Conservation (phyloP, 2,888 invertebrate species). For the Gasteruption jaculator region DNA sequence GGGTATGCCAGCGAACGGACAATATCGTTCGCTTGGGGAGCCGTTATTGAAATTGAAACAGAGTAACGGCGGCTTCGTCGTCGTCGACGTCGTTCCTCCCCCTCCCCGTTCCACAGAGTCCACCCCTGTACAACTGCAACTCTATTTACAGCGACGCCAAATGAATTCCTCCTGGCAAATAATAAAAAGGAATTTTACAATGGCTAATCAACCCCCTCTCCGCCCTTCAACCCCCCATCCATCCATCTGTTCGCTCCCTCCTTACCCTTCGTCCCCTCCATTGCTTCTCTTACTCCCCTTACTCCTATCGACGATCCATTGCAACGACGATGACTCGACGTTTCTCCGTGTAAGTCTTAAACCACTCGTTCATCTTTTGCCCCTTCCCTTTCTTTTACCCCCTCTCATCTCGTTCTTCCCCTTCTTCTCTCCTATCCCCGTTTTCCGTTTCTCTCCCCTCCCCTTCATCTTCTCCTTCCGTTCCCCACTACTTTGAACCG, state of each 20-base stretch:
- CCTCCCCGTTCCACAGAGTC: slow-evolving; percentile 15
- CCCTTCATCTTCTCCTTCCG: too few relatives aligned
- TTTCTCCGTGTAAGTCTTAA: too few relatives aligned
- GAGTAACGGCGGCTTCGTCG: slow-evolving; percentile 3
- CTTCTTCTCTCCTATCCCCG: neutral
- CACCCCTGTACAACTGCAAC: too few relatives aligned
- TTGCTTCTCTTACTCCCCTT: too few relatives aligned
- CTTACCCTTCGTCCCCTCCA: too few relatives aligned
- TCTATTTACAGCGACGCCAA: slow-evolving; percentile 34
- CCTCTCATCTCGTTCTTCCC: neutral
- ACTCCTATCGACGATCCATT: too few relatives aligned
- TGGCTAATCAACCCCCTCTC: slow-evolving; percentile 35
- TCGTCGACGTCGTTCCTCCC: slow-evolving; percentile 13
- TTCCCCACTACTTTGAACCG: slow-evolving; percentile 8
- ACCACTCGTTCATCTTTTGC: too few relatives aligned
- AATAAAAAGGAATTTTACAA: slow-evolving; percentile 37
- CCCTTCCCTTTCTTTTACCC: slow-evolving; percentile 1
- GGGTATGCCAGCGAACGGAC: too few relatives aligned
- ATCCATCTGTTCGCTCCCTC: too few relatives aligned
- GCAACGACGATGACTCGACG: too few relatives aligned
- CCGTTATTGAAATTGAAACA: slow-evolving; percentile 54
- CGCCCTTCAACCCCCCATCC: too few relatives aligned
- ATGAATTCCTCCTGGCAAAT: slow-evolving; percentile 39
- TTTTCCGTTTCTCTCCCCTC: slow-evolving; percentile 8
- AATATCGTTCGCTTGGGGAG: slow-evolving; percentile 46